Conservation (phyloP, 2,888 invertebrate genomes). For the Phasia obesa region DNA sequence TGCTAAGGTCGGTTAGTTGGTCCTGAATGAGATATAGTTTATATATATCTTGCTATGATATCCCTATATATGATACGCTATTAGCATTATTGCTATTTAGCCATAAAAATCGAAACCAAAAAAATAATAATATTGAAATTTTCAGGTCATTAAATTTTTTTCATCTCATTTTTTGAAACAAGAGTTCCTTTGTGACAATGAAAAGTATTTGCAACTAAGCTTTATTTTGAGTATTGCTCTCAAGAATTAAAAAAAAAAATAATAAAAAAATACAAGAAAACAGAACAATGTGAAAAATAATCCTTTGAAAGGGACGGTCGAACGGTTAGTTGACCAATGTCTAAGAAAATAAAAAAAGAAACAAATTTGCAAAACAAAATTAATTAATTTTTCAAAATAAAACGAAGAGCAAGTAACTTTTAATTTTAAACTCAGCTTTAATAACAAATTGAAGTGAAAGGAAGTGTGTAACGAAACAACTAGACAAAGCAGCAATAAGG, state of each 20-base stretch:
- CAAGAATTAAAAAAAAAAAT: neutral
- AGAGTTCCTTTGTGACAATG: neutral
- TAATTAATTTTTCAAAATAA: neutral
- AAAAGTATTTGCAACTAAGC: neutral
- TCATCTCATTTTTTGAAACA: neutral
- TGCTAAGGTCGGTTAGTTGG: too few relatives aligned
- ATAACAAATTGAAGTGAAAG: neutral
- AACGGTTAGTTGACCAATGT: neutral
- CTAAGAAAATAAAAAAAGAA: constrained; percentile 5
- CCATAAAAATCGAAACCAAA: too few relatives aligned
- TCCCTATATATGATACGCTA: too few relatives aligned
- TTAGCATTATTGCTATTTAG: too few relatives aligned
- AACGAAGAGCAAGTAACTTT: too few relatives aligned
- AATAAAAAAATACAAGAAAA: neutral
- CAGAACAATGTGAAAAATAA: neutral
- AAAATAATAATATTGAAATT: constrained; percentile 1
- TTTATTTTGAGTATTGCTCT: neutral
- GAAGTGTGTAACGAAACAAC: neutral
- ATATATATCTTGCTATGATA: too few relatives aligned
- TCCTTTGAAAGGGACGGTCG: neutral
- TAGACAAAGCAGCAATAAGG: neutral
- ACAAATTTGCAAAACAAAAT: neutral
- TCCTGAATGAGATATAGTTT: too few relatives aligned
- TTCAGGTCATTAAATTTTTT: neutral
- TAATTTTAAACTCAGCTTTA: constrained; percentile 7